Evolutionary conservation across 2,888 invertebrate genomes (phyloP).

Genomic region (Megaustenia siamemsis): DNA sequence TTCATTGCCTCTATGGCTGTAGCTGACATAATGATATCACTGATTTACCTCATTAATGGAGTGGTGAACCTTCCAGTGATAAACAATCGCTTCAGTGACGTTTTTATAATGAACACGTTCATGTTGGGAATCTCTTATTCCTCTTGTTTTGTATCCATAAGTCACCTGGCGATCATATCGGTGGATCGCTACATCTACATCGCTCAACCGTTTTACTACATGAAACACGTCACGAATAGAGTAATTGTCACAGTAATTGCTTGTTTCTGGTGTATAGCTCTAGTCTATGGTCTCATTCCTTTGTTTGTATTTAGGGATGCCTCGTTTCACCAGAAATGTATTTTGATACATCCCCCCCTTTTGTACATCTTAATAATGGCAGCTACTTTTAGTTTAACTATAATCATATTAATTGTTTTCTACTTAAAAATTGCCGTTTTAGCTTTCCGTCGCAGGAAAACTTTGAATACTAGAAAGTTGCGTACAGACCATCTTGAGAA

Average conservation of each 20-base stretch:
- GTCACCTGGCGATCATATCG: constrained; percentile 15
- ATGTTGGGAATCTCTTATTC: neutral
- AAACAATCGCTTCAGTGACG: neutral
- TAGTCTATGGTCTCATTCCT: constrained; percentile 2
- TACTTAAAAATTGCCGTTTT: constrained; percentile 26
- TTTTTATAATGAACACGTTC: neutral
- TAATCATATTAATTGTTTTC: neutral
- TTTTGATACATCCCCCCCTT: neutral
- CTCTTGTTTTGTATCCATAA: neutral
- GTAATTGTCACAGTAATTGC: neutral
- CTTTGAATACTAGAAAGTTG: neutral
- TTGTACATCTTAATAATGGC: neutral
- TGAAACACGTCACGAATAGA: neutral
- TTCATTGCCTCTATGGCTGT: neutral
- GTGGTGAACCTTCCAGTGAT: neutral
- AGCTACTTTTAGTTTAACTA: neutral
- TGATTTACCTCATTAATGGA: neutral
- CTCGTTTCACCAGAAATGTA: neutral
- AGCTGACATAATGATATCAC: neutral
- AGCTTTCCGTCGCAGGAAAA: constrained; percentile 18
- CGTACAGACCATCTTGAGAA: too few species aligned
- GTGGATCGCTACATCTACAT: constrained; percentile 41
- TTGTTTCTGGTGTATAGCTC: neutral
- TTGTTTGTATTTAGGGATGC: neutral
- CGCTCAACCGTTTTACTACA: constrained; percentile 20